These are phyloP conservation scores for Chiloscyllium punctatum DNA, from an alignment of 2,797 vertebrate genomes.

Conservation along the genomic window DNA sequence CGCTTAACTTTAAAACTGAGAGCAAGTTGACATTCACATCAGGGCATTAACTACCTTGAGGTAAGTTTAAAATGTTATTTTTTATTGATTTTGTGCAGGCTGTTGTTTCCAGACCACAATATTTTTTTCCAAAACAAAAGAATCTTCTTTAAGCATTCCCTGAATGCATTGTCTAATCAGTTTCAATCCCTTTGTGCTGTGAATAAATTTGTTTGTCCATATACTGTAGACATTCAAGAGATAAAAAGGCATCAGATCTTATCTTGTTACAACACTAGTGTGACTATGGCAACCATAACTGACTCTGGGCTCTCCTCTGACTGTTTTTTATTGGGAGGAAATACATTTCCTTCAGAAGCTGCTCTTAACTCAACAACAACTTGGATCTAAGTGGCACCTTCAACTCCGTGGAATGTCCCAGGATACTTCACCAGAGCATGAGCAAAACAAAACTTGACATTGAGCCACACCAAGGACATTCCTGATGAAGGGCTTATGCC, in stretches of 20 bases:
- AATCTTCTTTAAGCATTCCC: neutral
- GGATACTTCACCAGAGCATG: neutral
- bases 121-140: neutral
- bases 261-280: neutral
- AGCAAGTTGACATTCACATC: neutral
- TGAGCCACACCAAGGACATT: neutral
- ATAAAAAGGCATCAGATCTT: neutral
- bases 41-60: neutral
- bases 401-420: neutral
- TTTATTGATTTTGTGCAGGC: neutral
- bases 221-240: neutral
- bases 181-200: neutral
- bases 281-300: neutral
- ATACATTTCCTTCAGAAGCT: neutral
- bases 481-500: no score
- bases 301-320: neutral
- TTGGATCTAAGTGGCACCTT: neutral
- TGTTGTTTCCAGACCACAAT: neutral
- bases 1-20: neutral
- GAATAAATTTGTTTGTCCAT: neutral
- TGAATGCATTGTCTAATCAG: neutral
- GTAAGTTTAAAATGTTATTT: slow-evolving; percentile 12
- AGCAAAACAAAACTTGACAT: neutral
- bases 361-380: neutral
- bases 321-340: neutral